Evolutionary conservation across 1,140 invertebrate species (phyloP), one percentile per base, ranked within the genome.

Genomic region (Drosophila kurseongensis): DNA sequence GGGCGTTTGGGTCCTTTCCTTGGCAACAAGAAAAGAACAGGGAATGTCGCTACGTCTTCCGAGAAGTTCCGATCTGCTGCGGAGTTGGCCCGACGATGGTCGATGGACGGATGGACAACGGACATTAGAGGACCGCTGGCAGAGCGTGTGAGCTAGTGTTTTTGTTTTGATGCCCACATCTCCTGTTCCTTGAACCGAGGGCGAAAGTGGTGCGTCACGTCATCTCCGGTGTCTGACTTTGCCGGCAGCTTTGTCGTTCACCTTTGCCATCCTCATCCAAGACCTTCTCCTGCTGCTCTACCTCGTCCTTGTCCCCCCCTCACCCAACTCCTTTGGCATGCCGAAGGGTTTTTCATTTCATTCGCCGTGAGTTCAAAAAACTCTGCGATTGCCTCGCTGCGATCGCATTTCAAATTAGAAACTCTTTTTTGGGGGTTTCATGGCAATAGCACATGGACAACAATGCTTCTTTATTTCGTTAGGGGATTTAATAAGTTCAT

Each of bases 171-270:
- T 75, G 42, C 60, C 45, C 58, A 62, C 16, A 48, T 82, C 79
- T 72, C 76, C 74, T 82, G 80, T 80, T 85, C 62, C 81, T 80
- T 88, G 83, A 79, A 79, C 80, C 72, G 65, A 89, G 65, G 74
- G 84, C 84, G 84, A 88, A 88, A 88, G 83, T 88, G 60, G 54
- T 88, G 67, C 57, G 81, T 80, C 81, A 84, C 62, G 73, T 77
- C 62, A 71, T 71, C 65, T 58, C 52, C 59, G 45, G 56, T 51
- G 66, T 56, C 79, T 80, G 77, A 85, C 81, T 74, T 80, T 80
- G 69, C 48, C 66, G 69, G 41, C 56, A 68, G 52, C 45, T 56
- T 61, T 85, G 82, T 72, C 79, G 79, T 86, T 84, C 60, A 84
- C 75, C 73, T 76, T 75, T 75, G 59, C 72, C 59, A 57, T 59